These are phyloP conservation scores for Mus musculus DNA, from an alignment of 2,113 vertebrate species.

Conservation along the genomic window GRCm39 chr12:56232501-56233000, in stretches of 20 bases:
- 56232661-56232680: conserved; percentile 60
- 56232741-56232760: conserved; percentile 41
- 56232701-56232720: conserved; percentile 48
- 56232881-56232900: conserved; percentile 34
- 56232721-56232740: conserved; percentile 31
- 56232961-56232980: not conserved
- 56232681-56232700: conserved; percentile 22
- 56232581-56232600: not conserved
- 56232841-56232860: conserved; percentile 1
- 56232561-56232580: conserved; percentile 45
- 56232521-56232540: conserved; percentile 58
- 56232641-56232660: conserved; percentile 41
- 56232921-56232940: not conserved
- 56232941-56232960: not conserved
- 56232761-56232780: conserved; percentile 58
- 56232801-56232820: conserved; percentile 65
- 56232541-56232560: conserved; percentile 56
- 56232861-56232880: conserved; percentile 4
- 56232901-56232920: conserved; percentile 17
- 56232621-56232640: conserved; percentile 62
- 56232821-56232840: conserved; percentile 53
- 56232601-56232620: conserved; percentile 51
- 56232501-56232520: not conserved
- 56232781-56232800: conserved; percentile 51
- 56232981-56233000: not conserved